These are phyloP conservation scores for Anomalospiza imberbis DNA, from an alignment of 2,797 vertebrate genomes.

Conservation along the genomic window DNA sequence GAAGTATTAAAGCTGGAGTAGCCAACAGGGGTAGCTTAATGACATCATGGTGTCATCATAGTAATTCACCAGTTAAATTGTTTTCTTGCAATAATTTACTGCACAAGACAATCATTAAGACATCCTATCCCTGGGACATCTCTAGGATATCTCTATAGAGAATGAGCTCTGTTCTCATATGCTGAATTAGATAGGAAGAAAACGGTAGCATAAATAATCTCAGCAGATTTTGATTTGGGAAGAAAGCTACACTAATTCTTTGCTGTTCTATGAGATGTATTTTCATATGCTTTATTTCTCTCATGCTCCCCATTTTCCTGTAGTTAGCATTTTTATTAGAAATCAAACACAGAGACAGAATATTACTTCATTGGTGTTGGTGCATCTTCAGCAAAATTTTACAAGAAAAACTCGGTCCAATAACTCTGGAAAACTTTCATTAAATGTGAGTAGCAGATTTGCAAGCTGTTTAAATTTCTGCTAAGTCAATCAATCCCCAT, in stretches of 20 bases:
- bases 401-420: background rate
- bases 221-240: background rate
- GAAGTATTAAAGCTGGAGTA: background rate
- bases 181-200: background rate
- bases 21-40: background rate
- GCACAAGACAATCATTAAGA: background rate
- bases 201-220: background rate
- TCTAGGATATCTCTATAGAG: background rate
- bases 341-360: background rate
- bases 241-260: background rate
- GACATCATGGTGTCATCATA: background rate
- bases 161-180: background rate
- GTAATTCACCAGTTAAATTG: background rate
- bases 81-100: background rate
- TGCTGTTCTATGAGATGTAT: background rate
- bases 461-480: conserved; percentile 17
- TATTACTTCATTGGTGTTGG: background rate
- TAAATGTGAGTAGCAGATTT: background rate
- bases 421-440: background rate
- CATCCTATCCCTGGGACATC: background rate
- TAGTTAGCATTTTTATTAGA: background rate
- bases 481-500: background rate
- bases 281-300: background rate
- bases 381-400: conserved; percentile 12
- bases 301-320: background rate